Evolutionary conservation across 1,140 invertebrate species (phyloP), one percentile per base, ranked within the genome.

Genomic region (Chlorops oryzae): DNA sequence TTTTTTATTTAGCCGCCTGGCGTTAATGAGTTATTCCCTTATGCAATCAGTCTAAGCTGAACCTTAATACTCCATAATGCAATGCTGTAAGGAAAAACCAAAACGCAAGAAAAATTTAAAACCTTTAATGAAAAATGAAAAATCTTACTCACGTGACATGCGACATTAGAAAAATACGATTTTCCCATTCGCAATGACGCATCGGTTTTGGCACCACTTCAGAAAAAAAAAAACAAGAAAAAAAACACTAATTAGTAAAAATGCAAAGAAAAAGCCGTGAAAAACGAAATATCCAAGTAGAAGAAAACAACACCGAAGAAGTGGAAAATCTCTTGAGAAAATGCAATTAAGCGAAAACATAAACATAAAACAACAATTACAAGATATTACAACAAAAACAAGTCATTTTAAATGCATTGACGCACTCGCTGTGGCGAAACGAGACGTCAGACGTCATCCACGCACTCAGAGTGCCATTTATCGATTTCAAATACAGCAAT

Each of bases 51-150:
- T n/a, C n/a, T n/a, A n/a, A n/a, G n/a, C n/a, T n/a, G n/a, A n/a
- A n/a, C n/a, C n/a, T n/a, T n/a, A n/a, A n/a, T n/a, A n/a, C n/a
- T n/a, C n/a, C n/a, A n/a, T n/a, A n/a, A n/a, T n/a, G n/a, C n/a
- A n/a, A n/a, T n/a, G n/a, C n/a, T n/a, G n/a, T n/a, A n/a, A n/a
- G n/a, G n/a, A n/a, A n/a, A n/a, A n/a, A n/a, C n/a, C n/a, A n/a
- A n/a, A n/a, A n/a, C 41, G 28, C 41, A 43, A 43, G 21, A 10
- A 17, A 27, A 43, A 27, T 43, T 23, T 27, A 27, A 27, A 43
- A 43, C 28, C 28, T 27, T 27, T 20, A 46, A 46, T 18, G 34
- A 20, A 15, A 46, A 21, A n/a, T n/a, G n/a, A n/a, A n/a, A n/a
- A n/a, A n/a, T n/a, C n/a, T n/a, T n/a, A n/a, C n/a, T n/a, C n/a